Base-by-base conservation (phyloP, 2,797 vertebrate genomes). In the Aotus griseimembra region DNA sequence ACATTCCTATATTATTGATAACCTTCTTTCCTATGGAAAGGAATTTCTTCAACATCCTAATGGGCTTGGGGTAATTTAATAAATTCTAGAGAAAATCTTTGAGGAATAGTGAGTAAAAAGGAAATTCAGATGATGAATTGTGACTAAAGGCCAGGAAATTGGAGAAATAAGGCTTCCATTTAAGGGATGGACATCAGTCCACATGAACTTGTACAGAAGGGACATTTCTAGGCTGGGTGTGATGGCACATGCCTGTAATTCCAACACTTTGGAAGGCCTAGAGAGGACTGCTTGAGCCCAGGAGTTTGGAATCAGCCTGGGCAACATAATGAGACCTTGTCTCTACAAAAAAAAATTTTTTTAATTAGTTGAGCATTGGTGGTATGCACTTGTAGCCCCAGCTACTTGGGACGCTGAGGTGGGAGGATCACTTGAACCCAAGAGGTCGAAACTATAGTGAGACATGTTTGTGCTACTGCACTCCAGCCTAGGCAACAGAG, bases 1-100 rank as follows among this genome's bases (percentile, higher is more conserved):
- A 4, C 48, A 46, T 88, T 85, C 76, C 55, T 87, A 19, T 6
- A 24, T 9, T 44, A 67, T 44, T 86, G 26, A 57, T 93, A 88
- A 89, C 17, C 30, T 79, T 84, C 46, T 86, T 94, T 75, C 50
- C 36, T 22, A 3, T 89, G 44, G 22, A n/a, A 94, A 90, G 80
- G 33, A 64, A 85, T 94, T 75, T 96, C 57, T 81, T 96, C 44
- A 81, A 39, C 15, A 86, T 46, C 75, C 26, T 15, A 72, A 33
- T 77, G 86, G 58, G 36, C 39, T 73, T 86, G 4, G 80, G 26
- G 48, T 44, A 85, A 82, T 91, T 89, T 80, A 96, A 88, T 55
- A 87, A 83, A 82, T 95, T 75, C 26, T 91, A 5, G 73, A 91
- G 86, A 93, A 92, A 67, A 67, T 36, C 39, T 88, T 57, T 76